phyloP scores from a whole-genome alignment of 2,113 vertebrate genomes.

The Cinclus mexicanus region DNA sequence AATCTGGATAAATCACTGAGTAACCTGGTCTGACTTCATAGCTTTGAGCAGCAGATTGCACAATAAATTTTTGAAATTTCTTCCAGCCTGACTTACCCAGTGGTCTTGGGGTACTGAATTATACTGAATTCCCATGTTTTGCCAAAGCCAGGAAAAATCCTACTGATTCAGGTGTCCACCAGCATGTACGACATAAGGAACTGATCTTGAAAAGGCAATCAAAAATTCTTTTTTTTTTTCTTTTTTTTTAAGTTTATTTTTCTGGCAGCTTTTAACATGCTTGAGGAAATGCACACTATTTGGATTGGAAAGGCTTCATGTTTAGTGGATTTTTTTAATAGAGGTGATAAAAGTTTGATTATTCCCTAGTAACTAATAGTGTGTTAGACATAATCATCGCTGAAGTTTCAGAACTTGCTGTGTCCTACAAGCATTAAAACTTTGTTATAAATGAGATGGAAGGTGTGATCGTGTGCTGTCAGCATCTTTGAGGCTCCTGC shows the following conservation, averaged over 20 bases:
- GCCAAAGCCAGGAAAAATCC: background rate
- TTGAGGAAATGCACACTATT: background rate
- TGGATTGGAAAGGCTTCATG: background rate
- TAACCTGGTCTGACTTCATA: background rate
- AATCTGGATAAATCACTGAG: background rate
- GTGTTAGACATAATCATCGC: background rate
- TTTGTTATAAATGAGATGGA: background rate
- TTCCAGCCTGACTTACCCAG: background rate
- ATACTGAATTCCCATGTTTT: background rate
- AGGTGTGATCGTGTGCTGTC: background rate
- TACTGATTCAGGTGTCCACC: background rate
- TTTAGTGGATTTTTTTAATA: background rate
- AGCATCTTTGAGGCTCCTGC: background rate
- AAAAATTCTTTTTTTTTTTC: background rate
- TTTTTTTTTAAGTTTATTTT: background rate
- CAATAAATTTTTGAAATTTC: background rate
- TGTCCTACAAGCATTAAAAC: background rate
- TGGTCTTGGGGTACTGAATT: background rate
- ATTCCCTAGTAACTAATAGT: background rate
- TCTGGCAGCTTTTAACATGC: background rate
- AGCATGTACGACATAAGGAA: background rate
- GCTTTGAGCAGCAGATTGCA: background rate
- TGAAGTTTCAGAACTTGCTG: background rate
- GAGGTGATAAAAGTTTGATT: background rate
- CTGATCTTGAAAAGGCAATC: background rate